phyloP scores from a whole-genome alignment of 1,140 invertebrate genomes.

The Sitobion miscanthi region DNA sequence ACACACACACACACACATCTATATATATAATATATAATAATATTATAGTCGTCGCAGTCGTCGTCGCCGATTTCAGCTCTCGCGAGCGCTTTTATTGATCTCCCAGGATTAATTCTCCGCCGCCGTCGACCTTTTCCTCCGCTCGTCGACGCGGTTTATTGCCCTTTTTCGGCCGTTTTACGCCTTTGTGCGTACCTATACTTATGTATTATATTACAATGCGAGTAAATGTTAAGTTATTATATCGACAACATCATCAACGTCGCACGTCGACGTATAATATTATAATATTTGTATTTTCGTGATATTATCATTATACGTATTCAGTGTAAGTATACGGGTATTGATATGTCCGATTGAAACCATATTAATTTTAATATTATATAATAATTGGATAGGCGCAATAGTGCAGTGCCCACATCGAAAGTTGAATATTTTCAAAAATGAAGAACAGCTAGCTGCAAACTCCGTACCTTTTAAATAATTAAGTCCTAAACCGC shows the following conservation, averaged over 20 bases:
- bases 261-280: no score
- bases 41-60: neutral
- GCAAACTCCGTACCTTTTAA: no score
- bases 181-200: no score
- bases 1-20: neutral
- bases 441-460: no score
- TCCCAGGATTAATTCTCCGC: conserved; percentile 39
- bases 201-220: neutral
- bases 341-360: no score
- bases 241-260: neutral
- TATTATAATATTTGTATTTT: no score
- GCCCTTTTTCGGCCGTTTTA: neutral
- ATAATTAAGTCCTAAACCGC: neutral
- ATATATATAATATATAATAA: neutral
- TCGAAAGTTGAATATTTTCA: neutral
- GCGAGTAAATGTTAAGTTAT: neutral
- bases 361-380: no score
- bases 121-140: conserved; percentile 3
- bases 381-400: no score
- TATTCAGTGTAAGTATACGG: no score
- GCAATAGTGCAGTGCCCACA: no score
- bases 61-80: conserved; percentile 17
- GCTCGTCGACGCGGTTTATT: neutral
- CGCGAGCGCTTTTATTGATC: conserved; percentile 48
- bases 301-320: no score